phyloP scores from a whole-genome alignment of 37 sponge, comb jelly and placozoan genomes.

The Chondrosia reniformis region DNA sequence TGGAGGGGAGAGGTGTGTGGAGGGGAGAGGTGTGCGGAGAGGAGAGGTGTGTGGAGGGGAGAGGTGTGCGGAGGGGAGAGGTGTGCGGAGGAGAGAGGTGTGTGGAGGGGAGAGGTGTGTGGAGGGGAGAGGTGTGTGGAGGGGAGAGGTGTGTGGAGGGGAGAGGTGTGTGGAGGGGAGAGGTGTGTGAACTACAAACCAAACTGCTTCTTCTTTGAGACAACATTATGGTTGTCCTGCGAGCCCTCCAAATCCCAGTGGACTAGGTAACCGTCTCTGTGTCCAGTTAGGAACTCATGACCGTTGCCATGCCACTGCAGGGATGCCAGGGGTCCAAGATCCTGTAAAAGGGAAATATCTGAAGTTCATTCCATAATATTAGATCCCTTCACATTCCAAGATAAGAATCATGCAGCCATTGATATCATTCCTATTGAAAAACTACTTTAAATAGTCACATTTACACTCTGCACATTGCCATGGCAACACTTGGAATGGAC shows the following conservation, averaged over 20 bases:
- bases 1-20: no score
- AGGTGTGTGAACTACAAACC: background rate
- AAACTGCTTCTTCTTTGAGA: constrained; percentile 9
- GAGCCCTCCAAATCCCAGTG: constrained; percentile 44
- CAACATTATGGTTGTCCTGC: background rate
- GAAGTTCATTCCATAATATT: background rate
- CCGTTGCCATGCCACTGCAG: constrained; percentile 76
- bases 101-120: no score
- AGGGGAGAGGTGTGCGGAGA: no score
- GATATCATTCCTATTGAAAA: background rate
- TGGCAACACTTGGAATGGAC: no score
- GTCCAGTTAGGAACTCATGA: constrained; percentile 59
- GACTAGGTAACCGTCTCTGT: constrained; percentile 59
- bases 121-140: no score
- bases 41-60: no score
- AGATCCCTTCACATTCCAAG: background rate
- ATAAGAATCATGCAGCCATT: background rate
- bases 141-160: no score
- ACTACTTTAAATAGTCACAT: no score
- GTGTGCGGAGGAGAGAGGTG: no score
- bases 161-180: no score
- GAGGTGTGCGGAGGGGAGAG: no score
- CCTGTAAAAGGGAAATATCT: constrained; percentile 9
- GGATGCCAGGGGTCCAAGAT: constrained; percentile 41
- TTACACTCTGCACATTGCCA: no score